These are phyloP conservation scores for Lycia hirtaria DNA, from an alignment of 2,888 invertebrate species.

Conservation along the genomic window DNA sequence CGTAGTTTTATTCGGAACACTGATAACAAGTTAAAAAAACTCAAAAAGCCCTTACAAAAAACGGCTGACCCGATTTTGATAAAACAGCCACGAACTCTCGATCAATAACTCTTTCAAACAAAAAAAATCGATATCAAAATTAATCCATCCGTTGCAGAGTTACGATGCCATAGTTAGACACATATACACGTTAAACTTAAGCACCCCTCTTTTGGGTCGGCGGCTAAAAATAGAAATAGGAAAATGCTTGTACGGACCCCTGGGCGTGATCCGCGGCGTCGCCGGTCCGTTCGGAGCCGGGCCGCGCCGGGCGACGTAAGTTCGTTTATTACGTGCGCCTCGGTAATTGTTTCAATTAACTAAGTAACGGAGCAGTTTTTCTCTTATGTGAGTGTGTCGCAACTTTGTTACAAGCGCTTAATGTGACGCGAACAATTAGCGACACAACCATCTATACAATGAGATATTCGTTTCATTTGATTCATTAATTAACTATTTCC, in stretches of 20 bases:
- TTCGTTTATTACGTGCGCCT: conserved; percentile 59
- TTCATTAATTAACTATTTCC: neutral
- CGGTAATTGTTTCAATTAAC: conserved; percentile 71
- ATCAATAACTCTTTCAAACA: no score
- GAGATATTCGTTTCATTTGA: neutral
- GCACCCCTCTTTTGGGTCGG: neutral
- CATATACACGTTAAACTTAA: no score
- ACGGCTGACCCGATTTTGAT: no score
- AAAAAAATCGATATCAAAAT: no score
- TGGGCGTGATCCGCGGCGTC: conserved; percentile 8
- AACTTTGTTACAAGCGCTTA: conserved; percentile 24
- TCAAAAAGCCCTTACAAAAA: no score
- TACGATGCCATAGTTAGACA: no score
- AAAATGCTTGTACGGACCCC: conserved; percentile 10
- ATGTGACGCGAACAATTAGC: neutral
- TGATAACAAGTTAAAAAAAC: no score
- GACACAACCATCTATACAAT: neutral
- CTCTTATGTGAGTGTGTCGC: conserved; percentile 30
- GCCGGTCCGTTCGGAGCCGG: neutral
- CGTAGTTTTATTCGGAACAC: no score
- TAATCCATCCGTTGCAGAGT: no score
- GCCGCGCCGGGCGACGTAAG: conserved; percentile 28
- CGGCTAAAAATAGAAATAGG: neutral
- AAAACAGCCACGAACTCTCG: no score
- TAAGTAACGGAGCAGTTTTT: conserved; percentile 49